Conservation (phyloP, 1,140 invertebrate species). For the Nasonia vitripennis region DNA sequence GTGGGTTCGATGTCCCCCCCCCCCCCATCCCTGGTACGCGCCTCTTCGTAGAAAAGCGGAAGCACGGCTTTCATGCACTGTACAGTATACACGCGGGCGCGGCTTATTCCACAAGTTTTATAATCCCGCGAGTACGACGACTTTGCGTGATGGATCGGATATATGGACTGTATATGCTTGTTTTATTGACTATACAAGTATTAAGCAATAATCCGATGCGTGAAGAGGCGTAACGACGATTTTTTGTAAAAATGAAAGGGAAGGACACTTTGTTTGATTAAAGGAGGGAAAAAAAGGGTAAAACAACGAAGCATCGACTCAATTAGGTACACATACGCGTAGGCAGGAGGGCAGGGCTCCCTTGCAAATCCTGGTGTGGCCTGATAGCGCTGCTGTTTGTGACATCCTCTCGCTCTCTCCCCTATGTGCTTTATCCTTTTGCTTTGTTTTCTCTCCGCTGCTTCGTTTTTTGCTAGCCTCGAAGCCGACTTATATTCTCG, state of each 20-base stretch:
- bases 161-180: no score
- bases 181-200: no score
- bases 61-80: neutral
- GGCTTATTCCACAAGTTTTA: neutral
- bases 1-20: constrained; percentile 30
- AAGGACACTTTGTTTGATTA: neutral
- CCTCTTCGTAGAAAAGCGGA: constrained; percentile 43
- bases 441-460: neutral
- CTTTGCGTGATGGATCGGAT: neutral
- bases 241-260: no score
- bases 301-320: neutral
- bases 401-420: constrained; percentile 8
- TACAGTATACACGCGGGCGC: neutral
- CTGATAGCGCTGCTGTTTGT: constrained; percentile 1
- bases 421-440: neutral
- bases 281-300: neutral
- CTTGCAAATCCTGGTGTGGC: constrained; percentile 9
- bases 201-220: no score
- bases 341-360: constrained; percentile 1
- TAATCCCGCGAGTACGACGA: neutral
- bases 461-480: neutral
- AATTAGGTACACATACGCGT: neutral
- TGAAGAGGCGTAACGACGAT: no score
- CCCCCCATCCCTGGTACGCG: neutral
- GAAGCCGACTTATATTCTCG: no score